Percentiles rank a stretch among this genome's conserved stretches.
phyloP scores from a whole-genome alignment of 2,888 invertebrate species.

The Tortricodes alternella region DNA sequence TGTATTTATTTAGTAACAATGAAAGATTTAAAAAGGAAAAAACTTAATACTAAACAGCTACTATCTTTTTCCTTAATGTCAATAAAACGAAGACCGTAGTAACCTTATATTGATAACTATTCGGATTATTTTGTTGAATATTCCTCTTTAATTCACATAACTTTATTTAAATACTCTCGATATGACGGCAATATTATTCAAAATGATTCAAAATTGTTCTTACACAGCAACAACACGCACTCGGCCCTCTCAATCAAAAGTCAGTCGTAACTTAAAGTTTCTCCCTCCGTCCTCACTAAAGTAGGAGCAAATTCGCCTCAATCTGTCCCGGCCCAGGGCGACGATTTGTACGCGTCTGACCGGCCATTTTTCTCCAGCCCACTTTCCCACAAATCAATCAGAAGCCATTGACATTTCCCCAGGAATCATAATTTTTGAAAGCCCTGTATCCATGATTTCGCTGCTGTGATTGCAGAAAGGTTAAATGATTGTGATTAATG shows the following conservation, averaged over 20 bases:
- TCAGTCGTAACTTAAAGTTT: neutral
- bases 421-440: constrained; percentile 48
- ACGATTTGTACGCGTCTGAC: constrained; percentile 46
- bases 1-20: too few relatives aligned
- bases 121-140: too few relatives aligned
- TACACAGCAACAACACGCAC: too few relatives aligned
- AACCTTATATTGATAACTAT: too few relatives aligned
- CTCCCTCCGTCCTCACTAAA: constrained; percentile 29
- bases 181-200: too few relatives aligned
- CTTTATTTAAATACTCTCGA: too few relatives aligned
- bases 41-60: too few relatives aligned
- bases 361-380: constrained; percentile 41
- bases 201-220: too few relatives aligned
- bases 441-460: constrained; percentile 22
- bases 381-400: constrained; percentile 51
- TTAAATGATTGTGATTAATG: constrained; percentile 27
- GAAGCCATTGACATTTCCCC: constrained; percentile 59
- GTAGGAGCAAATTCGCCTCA: constrained; percentile 47
- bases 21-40: too few relatives aligned
- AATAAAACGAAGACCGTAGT: too few relatives aligned
- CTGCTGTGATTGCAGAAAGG: constrained; percentile 28
- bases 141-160: too few relatives aligned
- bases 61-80: too few relatives aligned
- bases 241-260: constrained; percentile 3
- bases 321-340: constrained; percentile 40